Conservation (phyloP, 2,797 vertebrate genomes). For the Chromis chromis region DNA sequence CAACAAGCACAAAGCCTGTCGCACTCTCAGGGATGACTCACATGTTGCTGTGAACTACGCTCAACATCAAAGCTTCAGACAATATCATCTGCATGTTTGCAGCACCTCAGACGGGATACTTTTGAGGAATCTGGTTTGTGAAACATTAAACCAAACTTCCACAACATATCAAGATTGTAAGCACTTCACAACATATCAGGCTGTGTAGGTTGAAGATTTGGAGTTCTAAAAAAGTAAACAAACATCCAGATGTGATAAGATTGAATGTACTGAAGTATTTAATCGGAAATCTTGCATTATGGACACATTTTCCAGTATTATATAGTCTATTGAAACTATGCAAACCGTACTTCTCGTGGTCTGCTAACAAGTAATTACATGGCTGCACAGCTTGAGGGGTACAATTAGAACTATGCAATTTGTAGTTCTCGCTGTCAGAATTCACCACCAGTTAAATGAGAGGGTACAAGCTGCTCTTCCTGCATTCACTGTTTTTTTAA, state of each 20-base stretch:
- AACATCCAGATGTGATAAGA: slow-evolving; percentile 12
- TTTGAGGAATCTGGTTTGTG: slow-evolving; percentile 7
- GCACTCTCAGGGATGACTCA: slow-evolving; percentile 23
- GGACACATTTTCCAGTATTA: slow-evolving; percentile 4
- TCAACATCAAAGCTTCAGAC: slow-evolving; percentile 17
- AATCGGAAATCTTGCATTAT: slow-evolving; percentile 21
- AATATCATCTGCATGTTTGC: slow-evolving; percentile 17
- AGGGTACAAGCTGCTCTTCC: slow-evolving; percentile 70
- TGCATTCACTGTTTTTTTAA: slow-evolving; percentile 78
- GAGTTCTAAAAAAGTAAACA: background rate
- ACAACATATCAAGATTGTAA: no score
- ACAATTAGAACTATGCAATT: slow-evolving; percentile 79
- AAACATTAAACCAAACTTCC: slow-evolving; percentile 4
- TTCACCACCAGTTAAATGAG: slow-evolving; percentile 71
- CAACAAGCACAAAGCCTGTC: slow-evolving; percentile 6
- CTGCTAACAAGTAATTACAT: slow-evolving; percentile 30
- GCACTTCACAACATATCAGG: background rate
- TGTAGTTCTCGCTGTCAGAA: slow-evolving; percentile 50
- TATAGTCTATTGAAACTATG: slow-evolving; percentile 9
- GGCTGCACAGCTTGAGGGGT: slow-evolving; percentile 30
- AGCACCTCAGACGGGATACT: background rate
- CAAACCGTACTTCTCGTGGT: slow-evolving; percentile 12
- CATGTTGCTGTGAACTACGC: slow-evolving; percentile 3
- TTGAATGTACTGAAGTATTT: slow-evolving; percentile 22
- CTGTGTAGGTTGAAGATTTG: background rate